Base-by-base conservation (phyloP, 1,140 invertebrate genomes). In the Megathymus violae region DNA sequence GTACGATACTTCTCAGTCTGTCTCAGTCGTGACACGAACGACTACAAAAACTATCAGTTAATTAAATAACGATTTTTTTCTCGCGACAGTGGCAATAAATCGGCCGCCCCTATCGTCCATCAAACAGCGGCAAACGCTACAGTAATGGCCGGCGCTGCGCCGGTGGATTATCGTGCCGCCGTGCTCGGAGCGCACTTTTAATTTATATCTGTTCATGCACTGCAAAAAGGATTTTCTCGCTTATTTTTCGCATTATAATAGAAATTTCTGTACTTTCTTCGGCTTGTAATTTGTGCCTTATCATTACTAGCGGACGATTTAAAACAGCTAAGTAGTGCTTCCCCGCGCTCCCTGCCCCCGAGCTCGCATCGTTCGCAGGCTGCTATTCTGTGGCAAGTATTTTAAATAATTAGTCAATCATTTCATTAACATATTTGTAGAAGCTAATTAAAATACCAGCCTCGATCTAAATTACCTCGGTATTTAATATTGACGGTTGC, bases 401-500 rank as follows among this genome's bases (percentile, higher is more conserved):
- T 76, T 67, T 66, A 71, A 76, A 76, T 71, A 69, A 74, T 62
- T 66, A 58, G 51, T 54, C 34, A 44, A 50, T 67, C 63, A 70
- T 74, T 64, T 62, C 59, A 76, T 73, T 76, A 76, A 50, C 74
- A 76, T 76, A 71, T 65, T 65, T 70, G 61, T 71, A 52, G 60
- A 22, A 61, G 13, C 62, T 76, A 68, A 74, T 77, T 74, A 77
- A 74, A 77, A 71, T 77, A 65, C 71, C 74, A 64, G 52, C 69
- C 16, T 69, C 25, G 9, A 46, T 59, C 64, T 47, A 58, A 66
- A 60, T 67, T 63, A 67, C 62, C 61, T 62, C 59, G 65, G 36
- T 13, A 36, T 46, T 65, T 71, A 17, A 41, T 62, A 66, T 68
- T n/a, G n/a, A n/a, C n/a, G n/a, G n/a, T 64, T 62, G 59, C 60